Base-by-base conservation (phyloP, 2,888 invertebrate genomes). In the Noctua fimbriata region DNA sequence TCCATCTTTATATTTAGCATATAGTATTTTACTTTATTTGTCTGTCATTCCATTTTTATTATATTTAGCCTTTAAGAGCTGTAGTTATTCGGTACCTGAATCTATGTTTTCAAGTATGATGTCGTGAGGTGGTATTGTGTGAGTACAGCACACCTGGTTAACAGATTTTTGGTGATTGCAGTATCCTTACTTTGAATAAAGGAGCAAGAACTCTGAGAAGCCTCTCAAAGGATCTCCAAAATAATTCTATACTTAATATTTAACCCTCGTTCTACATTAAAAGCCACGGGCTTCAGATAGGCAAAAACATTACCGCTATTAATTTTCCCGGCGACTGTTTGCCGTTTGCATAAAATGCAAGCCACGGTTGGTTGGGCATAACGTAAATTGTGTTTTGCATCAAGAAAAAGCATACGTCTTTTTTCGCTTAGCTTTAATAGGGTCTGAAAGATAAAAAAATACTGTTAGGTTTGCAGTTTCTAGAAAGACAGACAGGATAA, bases 251-350 rank as follows among this genome's bases (percentile, higher is more conserved):
- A 67, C 12, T 69, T 60, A 49, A 76, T 76, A 79, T 69, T 72
- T 63, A 32, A 78, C 58, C 44, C 73, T 67, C 66, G 63, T 55
- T 78, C 58, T 44, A 55, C 60, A 74, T 71, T 66, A 47, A 69
- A 86, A 67, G 66, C 47, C 55, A 36, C 36, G 6, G n/a, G 36
- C 12, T 72, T 49, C 47, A 87, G 69, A 67, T 66, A 70, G 78
- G 78, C 76, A 91, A 90, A 91, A 90, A 92, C 86, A 78, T 82
- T 82, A 87, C 91, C 81, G 88, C 79, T 83, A 88, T 89, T 86
- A 88, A 88, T 90, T 87, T 89, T 75, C 73, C 60, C 44, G 73
- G 52, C 71, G 69, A 84, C 81, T 79, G 85, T 85, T 84, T 81
- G 73, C 78, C 82, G 88, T 87, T 89, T 88, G 87, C 86, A 89